Conservation (phyloP, 1,140 invertebrate species). For the Telenomus remus region DNA sequence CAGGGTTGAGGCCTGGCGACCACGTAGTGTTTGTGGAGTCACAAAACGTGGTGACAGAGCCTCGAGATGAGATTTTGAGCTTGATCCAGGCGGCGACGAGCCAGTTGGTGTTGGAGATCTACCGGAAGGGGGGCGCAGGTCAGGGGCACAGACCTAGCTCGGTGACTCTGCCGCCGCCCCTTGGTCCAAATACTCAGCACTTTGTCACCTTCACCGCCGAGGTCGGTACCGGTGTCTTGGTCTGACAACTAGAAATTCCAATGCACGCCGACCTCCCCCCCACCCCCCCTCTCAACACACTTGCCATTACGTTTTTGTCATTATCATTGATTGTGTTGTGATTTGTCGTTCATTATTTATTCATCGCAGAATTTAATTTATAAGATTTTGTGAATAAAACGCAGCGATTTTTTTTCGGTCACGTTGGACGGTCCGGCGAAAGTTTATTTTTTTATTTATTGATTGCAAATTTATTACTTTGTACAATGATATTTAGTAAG, state of each 20-base stretch:
- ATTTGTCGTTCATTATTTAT: constrained; percentile 52
- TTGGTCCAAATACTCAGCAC: constrained; percentile 77
- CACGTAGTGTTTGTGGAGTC: constrained; percentile 91
- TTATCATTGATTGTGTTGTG: constrained; percentile 51
- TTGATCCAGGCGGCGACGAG: constrained; percentile 86
- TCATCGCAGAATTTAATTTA: constrained; percentile 25
- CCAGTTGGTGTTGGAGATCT: constrained; percentile 85
- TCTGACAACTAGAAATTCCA: constrained; percentile 52
- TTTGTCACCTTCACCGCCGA: constrained; percentile 90
- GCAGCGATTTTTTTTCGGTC: constrained; percentile 7
- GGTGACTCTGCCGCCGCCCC: constrained; percentile 63
- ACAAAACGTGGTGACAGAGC: constrained; percentile 88
- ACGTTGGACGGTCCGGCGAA: constrained; percentile 6
- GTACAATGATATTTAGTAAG: too few species aligned
- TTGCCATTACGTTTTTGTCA: neutral
- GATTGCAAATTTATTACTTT: too few species aligned
- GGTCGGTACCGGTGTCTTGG: constrained; percentile 83
- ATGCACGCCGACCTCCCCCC: constrained; percentile 23
- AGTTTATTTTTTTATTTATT: too few species aligned
- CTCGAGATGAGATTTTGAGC: constrained; percentile 86
- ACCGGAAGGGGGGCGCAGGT: constrained; percentile 76
- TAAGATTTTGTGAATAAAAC: constrained; percentile 50
- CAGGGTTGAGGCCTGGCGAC: constrained; percentile 87
- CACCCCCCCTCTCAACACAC: neutral
- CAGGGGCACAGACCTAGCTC: constrained; percentile 64